Conservation (phyloP, 2,797 vertebrate genomes). For the Gallinago solitaria region DNA sequence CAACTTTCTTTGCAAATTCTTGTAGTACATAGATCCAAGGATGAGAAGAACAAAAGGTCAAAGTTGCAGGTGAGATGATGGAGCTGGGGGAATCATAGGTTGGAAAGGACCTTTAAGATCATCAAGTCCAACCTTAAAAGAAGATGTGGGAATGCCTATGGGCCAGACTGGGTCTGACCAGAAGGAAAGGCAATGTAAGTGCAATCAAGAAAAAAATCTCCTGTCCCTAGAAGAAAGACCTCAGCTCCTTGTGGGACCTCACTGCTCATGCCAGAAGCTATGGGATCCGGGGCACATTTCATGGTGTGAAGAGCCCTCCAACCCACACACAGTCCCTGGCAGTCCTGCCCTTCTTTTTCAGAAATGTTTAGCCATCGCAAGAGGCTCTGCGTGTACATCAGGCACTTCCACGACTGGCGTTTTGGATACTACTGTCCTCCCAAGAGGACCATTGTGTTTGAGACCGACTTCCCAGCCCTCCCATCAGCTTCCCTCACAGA, state of each 20-base stretch:
- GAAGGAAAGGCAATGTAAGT: neutral
- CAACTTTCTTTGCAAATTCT: neutral
- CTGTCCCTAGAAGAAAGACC: neutral
- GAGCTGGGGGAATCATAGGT: neutral
- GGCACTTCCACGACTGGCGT: fast-evolving
- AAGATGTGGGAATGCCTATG: neutral
- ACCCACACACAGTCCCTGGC: fast-evolving
- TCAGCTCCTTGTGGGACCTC: neutral
- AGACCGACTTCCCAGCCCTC: neutral
- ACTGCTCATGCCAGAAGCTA: neutral
- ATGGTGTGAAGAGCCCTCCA: neutral
- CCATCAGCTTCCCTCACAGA: neutral
- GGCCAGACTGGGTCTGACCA: neutral
- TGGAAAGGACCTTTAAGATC: neutral
- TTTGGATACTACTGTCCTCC: neutral
- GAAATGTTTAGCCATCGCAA: fast-evolving
- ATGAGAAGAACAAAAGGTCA: neutral
- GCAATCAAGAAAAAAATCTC: neutral
- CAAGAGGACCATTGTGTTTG: fast-evolving
- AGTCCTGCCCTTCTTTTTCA: neutral
- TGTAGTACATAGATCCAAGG: neutral
- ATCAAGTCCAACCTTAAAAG: neutral
- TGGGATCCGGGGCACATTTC: fast-evolving
- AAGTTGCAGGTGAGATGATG: neutral
- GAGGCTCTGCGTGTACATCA: too few species aligned